Evolutionary conservation across 2,888 invertebrate species (phyloP), one percentile per base, ranked within the genome.

Genomic region (Smittia aterrima): DNA sequence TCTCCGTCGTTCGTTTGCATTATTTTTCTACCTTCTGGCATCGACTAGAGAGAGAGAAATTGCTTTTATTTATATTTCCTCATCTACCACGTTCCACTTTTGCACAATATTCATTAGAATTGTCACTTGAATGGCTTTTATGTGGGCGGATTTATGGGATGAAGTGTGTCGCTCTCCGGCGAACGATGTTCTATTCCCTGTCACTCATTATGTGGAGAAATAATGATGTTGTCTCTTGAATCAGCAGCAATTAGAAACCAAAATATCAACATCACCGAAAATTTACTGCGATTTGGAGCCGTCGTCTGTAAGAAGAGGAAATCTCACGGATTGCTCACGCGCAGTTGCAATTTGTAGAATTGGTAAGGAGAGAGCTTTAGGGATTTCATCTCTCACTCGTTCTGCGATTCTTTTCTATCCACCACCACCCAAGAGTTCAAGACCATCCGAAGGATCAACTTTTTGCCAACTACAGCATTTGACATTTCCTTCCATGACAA

Each of bases 401-500:
- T 22, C 18, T 47, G 2, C 16, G 2, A 20, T 58, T 47, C 7
- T 22, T 58, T 58, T 58, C 58, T 22, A 18, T 38, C 38, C 58
- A 64, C n/a, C 24, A 24, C 64, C 53, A 58, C 58, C 3, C 58
- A 58, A 3, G 24, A n/a, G 9, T 47, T 47, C 16, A 47, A 47
- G 3, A 22, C 58, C 16, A 24, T 24, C 25, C 13, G 3, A 6
- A 1, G 25, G 9, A n/a, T 24, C 16, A 25, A 11, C 18, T 38
- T 62, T 40, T 18, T 62, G 40, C 62, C 40, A 64, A 22, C 58
- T 58, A 1, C 18, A 58, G 22, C 58, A 54, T 70, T 72, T 62
- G 62, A 62, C 62, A 62, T 72, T 72, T 72, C 62, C 72, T 72
- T 62, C 72, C n/a, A 24, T 72, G 54, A 62, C 72, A 72, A 72